A percentile compares a stretch with the other conserved stretches of the same genome.
These are phyloP conservation scores for Acleris sparsana DNA, from an alignment of 2,888 invertebrate species.

Conservation along the genomic window DNA sequence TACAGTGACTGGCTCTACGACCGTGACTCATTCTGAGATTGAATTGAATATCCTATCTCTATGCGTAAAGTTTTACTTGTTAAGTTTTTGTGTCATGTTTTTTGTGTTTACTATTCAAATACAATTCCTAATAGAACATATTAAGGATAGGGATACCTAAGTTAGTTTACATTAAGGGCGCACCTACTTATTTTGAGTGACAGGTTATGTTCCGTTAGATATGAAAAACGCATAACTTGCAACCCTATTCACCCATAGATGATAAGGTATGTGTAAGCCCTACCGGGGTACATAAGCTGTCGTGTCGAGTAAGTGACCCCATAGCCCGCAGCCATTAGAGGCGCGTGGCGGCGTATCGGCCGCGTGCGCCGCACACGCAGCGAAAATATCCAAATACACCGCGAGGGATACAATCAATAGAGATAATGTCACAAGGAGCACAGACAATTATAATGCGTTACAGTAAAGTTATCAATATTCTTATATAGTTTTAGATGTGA, in stretches of 20 bases:
- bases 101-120: too few species aligned
- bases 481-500: too few species aligned
- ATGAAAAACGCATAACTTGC: not conserved
- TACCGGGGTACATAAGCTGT: not conserved
- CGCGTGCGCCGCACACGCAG: conserved; percentile 40
- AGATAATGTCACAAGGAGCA: too few species aligned
- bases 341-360: conserved; percentile 44
- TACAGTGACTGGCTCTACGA: conserved; percentile 38
- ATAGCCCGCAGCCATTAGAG: conserved; percentile 40
- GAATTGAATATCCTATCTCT: conserved; percentile 15
- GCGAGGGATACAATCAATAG: not conserved
- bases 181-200: not conserved
- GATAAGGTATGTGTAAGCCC: too few species aligned
- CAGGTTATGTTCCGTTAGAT: not conserved
- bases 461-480: too few species aligned
- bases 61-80: not conserved
- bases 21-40: conserved; percentile 36
- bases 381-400: conserved; percentile 29
- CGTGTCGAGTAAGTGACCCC: not conserved
- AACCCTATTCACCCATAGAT: not conserved
- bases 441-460: too few species aligned
- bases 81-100: too few species aligned
- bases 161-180: too few species aligned
- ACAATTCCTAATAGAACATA: too few species aligned
- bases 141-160: too few species aligned